Evolutionary conservation across 23 tunicate species (phyloP), one percentile per base, ranked within the genome.

Genomic region (Ciona savignyi): DNA sequence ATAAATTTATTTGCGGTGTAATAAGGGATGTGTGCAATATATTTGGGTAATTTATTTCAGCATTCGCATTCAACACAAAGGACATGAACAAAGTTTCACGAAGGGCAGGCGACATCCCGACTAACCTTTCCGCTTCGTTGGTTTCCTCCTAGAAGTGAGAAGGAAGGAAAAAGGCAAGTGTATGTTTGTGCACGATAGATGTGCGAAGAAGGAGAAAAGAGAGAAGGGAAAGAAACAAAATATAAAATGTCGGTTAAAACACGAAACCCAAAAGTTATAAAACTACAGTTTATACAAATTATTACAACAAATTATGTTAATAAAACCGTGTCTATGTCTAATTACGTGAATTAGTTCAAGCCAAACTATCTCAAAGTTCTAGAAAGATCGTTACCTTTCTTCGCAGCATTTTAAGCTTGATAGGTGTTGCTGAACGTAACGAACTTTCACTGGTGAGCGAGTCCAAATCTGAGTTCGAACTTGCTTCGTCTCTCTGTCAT

Each of bases 381-480:
- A 6, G 15, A 0, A 27, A 25, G 23, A 32, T 25, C 68, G 32
- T 60, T 62, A 85, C 92, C 92, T 85, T 85, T 67, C 84, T 67
- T 26, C 74, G 79, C 27, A 78, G 92, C 80, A 71, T 85, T 80
- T 68, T 85, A 20, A 79, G 35, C 64, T 72, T 73, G 23, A 85
- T 67, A 4, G 92, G 51, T 23, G 83, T 32, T 29, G 70, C 71
- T 9, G 82, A 49, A 60, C 70, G 51, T 3, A 68, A 74, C 23
- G 81, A 69, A 2, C 23, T 49, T 24, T 78, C 84, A 30, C 81
- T 66, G 23, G 82, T 66, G 4, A 81, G 20, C 21, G 78, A 63
- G 19, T 81, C 86, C 2, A 75, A 27, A 28, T 84, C 89, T 23
- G 89, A 84, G 1, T 29, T 81, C 1, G 83, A 81, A 33, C 78